phyloP scores from a whole-genome alignment of 2,113 vertebrate species.

The Stegostoma tigrinum region DNA sequence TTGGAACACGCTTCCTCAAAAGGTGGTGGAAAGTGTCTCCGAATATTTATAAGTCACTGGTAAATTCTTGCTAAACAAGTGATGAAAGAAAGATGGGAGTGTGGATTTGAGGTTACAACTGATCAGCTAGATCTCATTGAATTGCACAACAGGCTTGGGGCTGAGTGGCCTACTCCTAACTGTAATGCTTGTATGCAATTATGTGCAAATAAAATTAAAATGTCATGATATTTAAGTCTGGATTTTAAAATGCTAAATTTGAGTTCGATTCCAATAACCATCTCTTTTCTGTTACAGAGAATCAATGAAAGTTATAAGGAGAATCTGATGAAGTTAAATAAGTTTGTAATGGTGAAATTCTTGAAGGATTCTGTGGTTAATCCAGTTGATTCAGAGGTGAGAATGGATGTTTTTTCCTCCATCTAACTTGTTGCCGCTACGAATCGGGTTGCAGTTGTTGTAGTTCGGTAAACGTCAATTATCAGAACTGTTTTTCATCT shows the following conservation, averaged over 20 bases:
- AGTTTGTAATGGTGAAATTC: conserved; percentile 94
- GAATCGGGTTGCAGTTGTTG: not conserved
- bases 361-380: conserved; percentile 83
- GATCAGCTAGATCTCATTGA: no score
- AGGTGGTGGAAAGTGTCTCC: no score
- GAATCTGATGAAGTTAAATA: conserved; percentile 81
- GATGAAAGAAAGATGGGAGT: no score
- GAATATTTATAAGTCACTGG: no score
- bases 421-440: not conserved
- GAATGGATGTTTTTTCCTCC: conserved; percentile 31
- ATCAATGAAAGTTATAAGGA: conserved; percentile 85
- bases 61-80: no score
- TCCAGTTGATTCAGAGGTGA: conserved; percentile 78
- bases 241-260: not conserved
- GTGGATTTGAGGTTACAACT: no score
- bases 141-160: no score
- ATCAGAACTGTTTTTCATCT: not conserved
- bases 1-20: no score
- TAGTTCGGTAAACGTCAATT: not conserved
- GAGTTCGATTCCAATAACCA: not conserved
- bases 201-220: not conserved
- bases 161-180: no score
- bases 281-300: conserved; percentile 49
- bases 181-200: no score
- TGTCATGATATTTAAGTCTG: not conserved